These are phyloP conservation scores for Phoenicopterus ruber DNA, from an alignment of 2,113 vertebrate genomes.

Conservation along the genomic window DNA sequence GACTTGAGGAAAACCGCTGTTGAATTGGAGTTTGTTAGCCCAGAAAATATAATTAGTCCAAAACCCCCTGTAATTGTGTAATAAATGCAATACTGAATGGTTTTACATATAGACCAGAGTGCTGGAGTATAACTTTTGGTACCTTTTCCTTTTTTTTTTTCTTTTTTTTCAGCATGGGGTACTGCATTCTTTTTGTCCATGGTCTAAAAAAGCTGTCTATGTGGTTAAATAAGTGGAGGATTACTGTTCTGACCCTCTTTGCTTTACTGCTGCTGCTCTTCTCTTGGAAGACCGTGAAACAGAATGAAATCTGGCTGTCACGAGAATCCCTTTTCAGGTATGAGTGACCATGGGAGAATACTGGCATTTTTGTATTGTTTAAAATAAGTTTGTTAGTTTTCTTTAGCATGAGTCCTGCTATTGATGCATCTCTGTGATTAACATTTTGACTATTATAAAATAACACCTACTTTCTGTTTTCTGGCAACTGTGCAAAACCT, in stretches of 20 bases:
- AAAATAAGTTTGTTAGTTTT: not conserved
- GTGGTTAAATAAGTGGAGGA: conserved; percentile 79
- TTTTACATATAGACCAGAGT: not conserved
- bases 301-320: conserved; percentile 95
- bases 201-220: conserved; percentile 84
- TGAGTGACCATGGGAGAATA: not conserved
- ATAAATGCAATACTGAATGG: not conserved
- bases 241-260: conserved; percentile 74
- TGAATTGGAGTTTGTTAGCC: not conserved
- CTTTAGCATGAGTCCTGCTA: not conserved
- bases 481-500: not conserved
- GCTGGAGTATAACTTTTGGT: not conserved
- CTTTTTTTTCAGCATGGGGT: conserved; percentile 85
- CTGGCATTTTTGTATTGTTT: not conserved
- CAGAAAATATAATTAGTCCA: not conserved
- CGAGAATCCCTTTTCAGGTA: conserved; percentile 95
- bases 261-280: conserved; percentile 87
- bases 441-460: not conserved
- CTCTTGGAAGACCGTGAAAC: conserved; percentile 91
- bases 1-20: not conserved
- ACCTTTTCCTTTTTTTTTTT: not conserved
- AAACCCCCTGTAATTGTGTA: not conserved
- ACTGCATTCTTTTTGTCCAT: conserved; percentile 91
- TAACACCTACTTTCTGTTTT: not conserved
- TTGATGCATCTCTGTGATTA: not conserved